These are phyloP conservation scores for Aphaenogaster ashmeadi DNA, from an alignment of 1,140 invertebrate genomes.

Conservation along the genomic window DNA sequence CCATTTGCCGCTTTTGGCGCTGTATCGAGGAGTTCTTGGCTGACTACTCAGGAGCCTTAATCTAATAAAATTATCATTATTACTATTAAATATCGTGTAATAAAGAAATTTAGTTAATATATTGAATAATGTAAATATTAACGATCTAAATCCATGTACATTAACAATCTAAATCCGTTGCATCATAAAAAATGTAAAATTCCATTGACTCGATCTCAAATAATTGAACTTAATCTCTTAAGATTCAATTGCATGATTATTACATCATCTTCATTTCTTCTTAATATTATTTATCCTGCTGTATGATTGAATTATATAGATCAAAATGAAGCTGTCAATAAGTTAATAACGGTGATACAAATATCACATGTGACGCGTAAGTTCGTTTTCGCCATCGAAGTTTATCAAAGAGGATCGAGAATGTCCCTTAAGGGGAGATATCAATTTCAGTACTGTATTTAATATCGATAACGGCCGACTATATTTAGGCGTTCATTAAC, in stretches of 20 bases:
- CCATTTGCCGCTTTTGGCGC: too few species aligned
- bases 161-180: background rate
- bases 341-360: constrained; percentile 18
- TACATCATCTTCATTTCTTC: background rate
- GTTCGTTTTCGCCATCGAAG: background rate
- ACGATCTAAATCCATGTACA: background rate
- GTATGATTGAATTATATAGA: constrained; percentile 17
- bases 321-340: background rate
- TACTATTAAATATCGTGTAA: background rate
- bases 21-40: too few species aligned
- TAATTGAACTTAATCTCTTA: background rate
- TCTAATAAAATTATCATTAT: too few species aligned
- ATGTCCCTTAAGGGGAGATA: background rate
- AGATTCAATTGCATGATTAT: background rate
- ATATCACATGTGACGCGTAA: background rate
- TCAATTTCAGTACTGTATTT: background rate
- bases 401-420: background rate
- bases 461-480: constrained; percentile 17
- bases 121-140: too few species aligned
- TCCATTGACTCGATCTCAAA: background rate
- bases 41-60: too few species aligned
- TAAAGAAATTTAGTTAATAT: constrained; percentile 10
- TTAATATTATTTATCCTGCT: constrained; percentile 2
- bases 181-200: background rate
- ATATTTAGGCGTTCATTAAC: constrained; percentile 7